These are phyloP conservation scores for Drosophila setosimentum DNA, from an alignment of 2,888 invertebrate species.

Conservation along the genomic window DNA sequence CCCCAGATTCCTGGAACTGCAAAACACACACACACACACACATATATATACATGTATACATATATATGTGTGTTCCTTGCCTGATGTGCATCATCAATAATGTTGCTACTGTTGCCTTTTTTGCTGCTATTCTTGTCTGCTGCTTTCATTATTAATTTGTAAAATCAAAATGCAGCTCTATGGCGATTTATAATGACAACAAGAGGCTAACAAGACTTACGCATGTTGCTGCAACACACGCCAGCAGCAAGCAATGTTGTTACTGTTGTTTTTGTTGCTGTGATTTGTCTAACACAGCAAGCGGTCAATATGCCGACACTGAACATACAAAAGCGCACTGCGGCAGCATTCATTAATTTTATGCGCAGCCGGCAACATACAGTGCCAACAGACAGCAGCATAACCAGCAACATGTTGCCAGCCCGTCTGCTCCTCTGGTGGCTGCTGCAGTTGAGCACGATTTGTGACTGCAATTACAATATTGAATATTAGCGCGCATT, in stretches of 20 bases:
- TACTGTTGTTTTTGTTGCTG: conserved; percentile 75
- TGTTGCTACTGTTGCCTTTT: conserved; percentile 65
- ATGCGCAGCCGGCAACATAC: conserved; percentile 58
- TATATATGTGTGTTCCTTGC: conserved; percentile 1
- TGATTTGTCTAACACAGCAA: conserved; percentile 82
- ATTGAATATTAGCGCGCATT: conserved; percentile 82
- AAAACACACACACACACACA: conserved; percentile 20
- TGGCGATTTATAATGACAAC: conserved; percentile 80
- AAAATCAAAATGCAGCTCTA: conserved; percentile 81
- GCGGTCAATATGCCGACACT: conserved; percentile 73
- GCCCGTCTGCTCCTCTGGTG: conserved; percentile 45
- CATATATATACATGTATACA: background rate
- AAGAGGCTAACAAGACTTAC: conserved; percentile 63
- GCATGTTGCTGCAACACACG: conserved; percentile 65
- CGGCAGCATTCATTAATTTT: conserved; percentile 82
- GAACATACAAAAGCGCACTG: conserved; percentile 71
- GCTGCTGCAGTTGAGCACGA: conserved; percentile 55
- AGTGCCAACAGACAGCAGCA: conserved; percentile 36
- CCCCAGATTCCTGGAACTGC: conserved; percentile 62
- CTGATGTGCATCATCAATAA: conserved; percentile 74
- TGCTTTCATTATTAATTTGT: conserved; percentile 81
- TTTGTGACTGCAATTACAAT: conserved; percentile 81
- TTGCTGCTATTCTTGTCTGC: conserved; percentile 24
- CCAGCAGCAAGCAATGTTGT: conserved; percentile 65
- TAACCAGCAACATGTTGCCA: conserved; percentile 62